Evolutionary conservation across 2,113 vertebrate genomes (phyloP).

Genomic region (Cardinalis cardinalis): DNA sequence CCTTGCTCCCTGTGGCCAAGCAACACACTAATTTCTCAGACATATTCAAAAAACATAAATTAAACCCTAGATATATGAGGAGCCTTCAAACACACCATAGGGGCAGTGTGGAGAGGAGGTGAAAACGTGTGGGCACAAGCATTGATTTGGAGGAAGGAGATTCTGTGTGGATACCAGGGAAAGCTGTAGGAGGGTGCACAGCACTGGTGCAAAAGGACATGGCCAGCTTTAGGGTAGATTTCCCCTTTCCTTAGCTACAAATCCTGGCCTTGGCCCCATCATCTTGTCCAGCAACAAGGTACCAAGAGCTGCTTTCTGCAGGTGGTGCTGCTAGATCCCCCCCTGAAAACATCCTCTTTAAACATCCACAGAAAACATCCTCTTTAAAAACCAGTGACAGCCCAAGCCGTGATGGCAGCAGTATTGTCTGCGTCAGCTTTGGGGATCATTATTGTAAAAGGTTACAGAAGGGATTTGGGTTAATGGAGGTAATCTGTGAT

Average conservation of each 20-base stretch:
- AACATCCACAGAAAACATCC: neutral
- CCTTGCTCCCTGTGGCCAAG: neutral
- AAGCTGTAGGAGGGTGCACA: neutral
- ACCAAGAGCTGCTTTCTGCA: neutral
- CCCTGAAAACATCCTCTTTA: neutral
- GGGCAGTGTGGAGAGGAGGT: neutral
- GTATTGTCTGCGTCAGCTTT: neutral
- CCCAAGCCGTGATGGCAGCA: neutral
- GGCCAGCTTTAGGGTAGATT: neutral
- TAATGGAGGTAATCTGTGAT: conserved; percentile 61
- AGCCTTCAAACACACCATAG: fast-evolving
- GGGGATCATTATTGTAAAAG: conserved; percentile 22
- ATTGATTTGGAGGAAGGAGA: neutral
- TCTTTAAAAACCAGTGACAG: neutral
- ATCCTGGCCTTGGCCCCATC: neutral
- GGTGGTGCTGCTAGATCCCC: neutral
- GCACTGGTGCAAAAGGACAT: neutral
- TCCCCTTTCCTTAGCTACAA: neutral
- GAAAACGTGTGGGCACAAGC: neutral
- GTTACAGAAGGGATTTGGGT: conserved; percentile 50
- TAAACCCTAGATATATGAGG: neutral
- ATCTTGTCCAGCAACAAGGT: neutral
- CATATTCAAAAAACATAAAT: neutral
- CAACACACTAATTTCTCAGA: neutral
- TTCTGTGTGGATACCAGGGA: no score